Base-by-base conservation (phyloP, 2,113 vertebrate species). In the Podarcis cretensis region DNA sequence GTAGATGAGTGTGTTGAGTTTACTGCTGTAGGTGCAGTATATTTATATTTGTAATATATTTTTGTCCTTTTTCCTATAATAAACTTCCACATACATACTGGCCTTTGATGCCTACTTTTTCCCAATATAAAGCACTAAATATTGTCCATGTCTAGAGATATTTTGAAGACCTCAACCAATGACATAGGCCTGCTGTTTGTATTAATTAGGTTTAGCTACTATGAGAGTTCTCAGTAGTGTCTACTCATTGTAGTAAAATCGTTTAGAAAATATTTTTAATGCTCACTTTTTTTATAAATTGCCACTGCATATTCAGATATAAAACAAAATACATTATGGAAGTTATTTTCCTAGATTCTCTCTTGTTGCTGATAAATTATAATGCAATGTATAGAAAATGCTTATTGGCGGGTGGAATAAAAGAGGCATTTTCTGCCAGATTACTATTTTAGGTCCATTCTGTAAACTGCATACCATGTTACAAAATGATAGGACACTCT, bases 361-460 rank as follows among this genome's bases (percentile, higher is more conserved):
- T 81, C 18, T 4, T 16, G 5, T 27, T 81, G n/a, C 14, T 23
- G 16, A 81, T 63, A 83, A 94, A 90, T 66, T 54, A 75, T 85
- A 88, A 81, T 91, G 80, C 59, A 74, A 13, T 27, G 13, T 3
- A 14, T 0, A 85, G 16, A 81, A 83, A 88, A 32, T 63, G 92
- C 54, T 63, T 32, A 84, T 90, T 88, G 87, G 18, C 32, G 30
- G 54, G 18, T 32, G 7, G 18, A 93, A 96, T 92, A 54, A 75
- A 78, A 18, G 79, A 92, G 82, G 3, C 40, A 40, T 75, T 43
- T 74, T 63, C 25, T 89, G 84, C 13, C 43, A 75, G 69, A 77
- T 20, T 93, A 87, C 94, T 4, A 91, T 85, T 92, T 91, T 85
- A 89, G 90, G 92, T 91, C 71, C 35, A 30, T 84, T 96, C 91